Base-by-base conservation (phyloP, 2,888 invertebrate species). In the Brachylomia viminalis region DNA sequence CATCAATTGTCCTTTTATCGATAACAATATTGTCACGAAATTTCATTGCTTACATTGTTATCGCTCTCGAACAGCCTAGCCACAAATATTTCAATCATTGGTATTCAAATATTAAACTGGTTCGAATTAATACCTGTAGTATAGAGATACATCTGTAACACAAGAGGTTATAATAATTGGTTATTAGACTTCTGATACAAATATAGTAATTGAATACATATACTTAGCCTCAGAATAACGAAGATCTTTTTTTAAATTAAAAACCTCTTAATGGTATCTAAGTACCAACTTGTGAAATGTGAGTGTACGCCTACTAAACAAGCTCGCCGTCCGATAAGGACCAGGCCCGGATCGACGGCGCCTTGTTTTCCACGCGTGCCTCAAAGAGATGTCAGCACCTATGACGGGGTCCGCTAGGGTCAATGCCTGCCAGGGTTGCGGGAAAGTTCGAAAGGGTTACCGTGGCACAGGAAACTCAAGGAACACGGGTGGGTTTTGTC, bases 11-110 rank as follows among this genome's bases (percentile, higher is more conserved):
- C 30, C 20, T n/a, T 30, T 56, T 20, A 33, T 3, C 33, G 20
- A 77, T 75, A 23, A 45, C n/a, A 49, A 54, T n/a, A n/a, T n/a
- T 23, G 17, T 33, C 65, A 45, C 17, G 27, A 23, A 8, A n/a
- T 38, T 77, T 30, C 33, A 56, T 27, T 30, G 45, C 27, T 13
- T 27, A 66, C n/a, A 56, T 56, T 77, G 27, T 54, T 75, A 77
- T 78, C 33, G 13, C 27, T 75, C 23, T 20, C 30, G 78, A 65
- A 66, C 66, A 47, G 47, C 47, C 38, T 56, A 45, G 15, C 33
- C 23, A 15, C 17, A 61, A 54, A 38, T 20, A 80, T 54, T 70
- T 38, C 17, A 79, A 59, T 33, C 8, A 76, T 33, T 61, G 42
- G n/a, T 52, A 59, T 59, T 68, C 67, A 68, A 33, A 59, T 52